Conservation (phyloP, 2,888 invertebrate species). For the Dastarcus helophoroides region DNA sequence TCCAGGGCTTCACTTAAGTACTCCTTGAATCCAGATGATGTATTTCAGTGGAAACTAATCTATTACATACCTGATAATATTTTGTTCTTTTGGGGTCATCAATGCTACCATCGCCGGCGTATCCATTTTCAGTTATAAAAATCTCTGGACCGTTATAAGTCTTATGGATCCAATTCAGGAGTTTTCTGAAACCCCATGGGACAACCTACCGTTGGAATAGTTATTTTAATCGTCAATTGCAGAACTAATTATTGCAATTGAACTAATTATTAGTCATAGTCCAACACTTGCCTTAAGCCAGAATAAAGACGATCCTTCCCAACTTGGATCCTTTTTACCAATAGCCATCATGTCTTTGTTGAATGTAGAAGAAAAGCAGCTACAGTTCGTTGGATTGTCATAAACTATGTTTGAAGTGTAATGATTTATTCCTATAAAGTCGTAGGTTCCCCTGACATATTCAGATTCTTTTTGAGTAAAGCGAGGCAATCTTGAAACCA, state of each 20-base stretch:
- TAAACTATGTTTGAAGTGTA: slow-evolving; percentile 56
- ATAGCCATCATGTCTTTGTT: slow-evolving; percentile 9
- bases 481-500: slow-evolving; percentile 48
- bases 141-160: too few relatives aligned
- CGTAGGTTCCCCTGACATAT: slow-evolving; percentile 48
- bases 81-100: slow-evolving; percentile 6
- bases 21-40: too few relatives aligned
- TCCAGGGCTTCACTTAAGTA: too few relatives aligned
- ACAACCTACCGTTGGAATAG: too few relatives aligned
- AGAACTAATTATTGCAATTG: too few relatives aligned
- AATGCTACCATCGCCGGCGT: too few relatives aligned
- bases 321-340: slow-evolving; percentile 6
- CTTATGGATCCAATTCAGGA: too few relatives aligned
- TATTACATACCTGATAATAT: slow-evolving; percentile 4
- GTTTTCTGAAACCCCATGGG: too few relatives aligned
- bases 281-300: slow-evolving; percentile 5
- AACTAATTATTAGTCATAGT: too few relatives aligned
- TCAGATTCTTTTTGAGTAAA: slow-evolving; percentile 50
- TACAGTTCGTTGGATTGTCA: slow-evolving; percentile 32
- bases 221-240: too few relatives aligned
- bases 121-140: too few relatives aligned
- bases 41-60: too few relatives aligned
- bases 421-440: slow-evolving; percentile 65
- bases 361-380: slow-evolving; percentile 5
- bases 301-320: slow-evolving; percentile 6